Conservation (phyloP, 2,113 vertebrate genomes). For the Paraplagusia blochii region DNA sequence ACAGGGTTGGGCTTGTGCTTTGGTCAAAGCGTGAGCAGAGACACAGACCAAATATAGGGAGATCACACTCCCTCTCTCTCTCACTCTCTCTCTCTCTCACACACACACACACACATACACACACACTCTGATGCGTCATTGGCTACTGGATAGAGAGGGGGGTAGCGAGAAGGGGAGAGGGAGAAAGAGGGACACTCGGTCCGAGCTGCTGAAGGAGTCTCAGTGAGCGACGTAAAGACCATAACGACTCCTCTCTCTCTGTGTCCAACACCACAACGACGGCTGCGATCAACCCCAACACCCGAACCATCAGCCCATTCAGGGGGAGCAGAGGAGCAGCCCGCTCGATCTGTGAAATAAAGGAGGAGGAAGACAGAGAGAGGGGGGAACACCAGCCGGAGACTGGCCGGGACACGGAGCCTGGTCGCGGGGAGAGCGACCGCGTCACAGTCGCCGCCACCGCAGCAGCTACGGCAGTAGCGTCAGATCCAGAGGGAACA, state of each 20-base stretch:
- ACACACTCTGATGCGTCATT: neutral
- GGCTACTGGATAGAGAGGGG: neutral
- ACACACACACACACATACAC: neutral
- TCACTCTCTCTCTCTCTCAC: too few species aligned
- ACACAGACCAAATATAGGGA: too few species aligned
- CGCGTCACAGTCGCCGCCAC: conserved; percentile 34
- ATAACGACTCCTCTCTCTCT: too few species aligned
- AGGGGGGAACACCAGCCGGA: conserved; percentile 5
- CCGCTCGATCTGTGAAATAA: neutral
- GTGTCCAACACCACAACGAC: conserved; percentile 24
- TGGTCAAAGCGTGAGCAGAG: conserved; percentile 17
- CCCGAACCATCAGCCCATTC: neutral
- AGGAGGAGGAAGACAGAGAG: neutral
- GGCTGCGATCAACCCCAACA: neutral
- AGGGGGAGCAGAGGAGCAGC: conserved; percentile 1
- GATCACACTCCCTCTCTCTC: too few species aligned
- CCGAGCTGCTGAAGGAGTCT: too few species aligned
- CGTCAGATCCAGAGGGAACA: conserved; percentile 49
- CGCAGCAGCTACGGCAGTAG: conserved; percentile 35
- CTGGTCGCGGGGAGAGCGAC: conserved; percentile 14
- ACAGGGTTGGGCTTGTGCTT: conserved; percentile 8
- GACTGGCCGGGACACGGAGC: conserved; percentile 30
- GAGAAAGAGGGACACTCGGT: too few species aligned
- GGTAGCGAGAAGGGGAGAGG: too few species aligned
- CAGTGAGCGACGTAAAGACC: too few species aligned